Percentiles rank a stretch among this genome's conserved stretches.
phyloP scores from a whole-genome alignment of 2,113 vertebrate genomes.

The Labeo catla region DNA sequence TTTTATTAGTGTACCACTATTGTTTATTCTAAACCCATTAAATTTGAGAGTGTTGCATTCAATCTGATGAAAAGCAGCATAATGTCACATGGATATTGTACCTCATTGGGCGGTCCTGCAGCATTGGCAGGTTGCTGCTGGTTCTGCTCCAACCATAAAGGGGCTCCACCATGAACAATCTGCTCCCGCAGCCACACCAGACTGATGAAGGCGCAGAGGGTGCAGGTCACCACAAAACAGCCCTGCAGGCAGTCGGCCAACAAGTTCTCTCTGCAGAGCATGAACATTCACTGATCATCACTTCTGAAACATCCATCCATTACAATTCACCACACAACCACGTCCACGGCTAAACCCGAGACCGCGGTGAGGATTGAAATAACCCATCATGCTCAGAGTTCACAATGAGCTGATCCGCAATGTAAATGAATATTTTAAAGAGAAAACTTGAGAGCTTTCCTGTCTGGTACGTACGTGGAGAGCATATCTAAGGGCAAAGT shows the following conservation, averaged over 20 bases:
- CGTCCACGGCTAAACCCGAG: neutral
- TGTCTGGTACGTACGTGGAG: conserved; percentile 88
- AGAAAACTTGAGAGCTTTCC: conserved; percentile 22
- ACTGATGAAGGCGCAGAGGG: conserved; percentile 96
- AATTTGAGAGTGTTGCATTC: neutral
- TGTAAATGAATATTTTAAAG: conserved; percentile 13
- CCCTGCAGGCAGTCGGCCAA: conserved; percentile 96
- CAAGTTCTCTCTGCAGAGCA: conserved; percentile 86
- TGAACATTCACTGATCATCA: conserved; percentile 28
- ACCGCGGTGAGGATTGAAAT: neutral
- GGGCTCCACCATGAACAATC: conserved; percentile 93
- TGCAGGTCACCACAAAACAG: conserved; percentile 96
- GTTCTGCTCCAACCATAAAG: conserved; percentile 93
- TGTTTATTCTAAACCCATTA: neutral
- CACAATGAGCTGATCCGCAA: conserved; percentile 12
- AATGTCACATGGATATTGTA: conserved; percentile 48
- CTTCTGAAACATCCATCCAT: conserved; percentile 2
- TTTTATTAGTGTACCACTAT: no score
- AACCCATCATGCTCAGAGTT: conserved; percentile 13
- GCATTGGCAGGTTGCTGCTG: conserved; percentile 84
- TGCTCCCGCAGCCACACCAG: conserved; percentile 97
- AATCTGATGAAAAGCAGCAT: neutral
- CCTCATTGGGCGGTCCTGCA: conserved; percentile 86
- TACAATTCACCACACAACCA: neutral
- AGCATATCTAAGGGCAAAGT: conserved; percentile 96